These are phyloP conservation scores for Perizoma affinitatum DNA, from an alignment of 2,888 invertebrate genomes.

Conservation along the genomic window DNA sequence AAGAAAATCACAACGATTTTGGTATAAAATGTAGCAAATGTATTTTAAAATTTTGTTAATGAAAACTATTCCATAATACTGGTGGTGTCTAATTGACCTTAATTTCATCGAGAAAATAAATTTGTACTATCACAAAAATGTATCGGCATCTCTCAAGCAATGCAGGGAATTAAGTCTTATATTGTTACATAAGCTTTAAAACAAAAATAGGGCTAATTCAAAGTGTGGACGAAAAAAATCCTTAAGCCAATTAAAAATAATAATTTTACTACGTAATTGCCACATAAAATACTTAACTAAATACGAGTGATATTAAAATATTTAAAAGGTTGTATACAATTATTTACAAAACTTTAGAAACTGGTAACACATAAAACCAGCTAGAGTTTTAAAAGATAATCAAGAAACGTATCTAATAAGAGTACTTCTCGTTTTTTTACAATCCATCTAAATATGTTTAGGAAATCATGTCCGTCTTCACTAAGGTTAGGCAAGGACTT, in stretches of 20 bases:
- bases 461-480: background rate
- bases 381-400: constrained; percentile 41
- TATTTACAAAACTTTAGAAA: constrained; percentile 69
- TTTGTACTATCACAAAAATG: constrained; percentile 78
- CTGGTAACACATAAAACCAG: constrained; percentile 64
- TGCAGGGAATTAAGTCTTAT: constrained; percentile 38
- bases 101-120: constrained; percentile 40
- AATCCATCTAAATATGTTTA: constrained; percentile 17
- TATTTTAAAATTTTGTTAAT: constrained; percentile 16
- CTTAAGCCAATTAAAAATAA: constrained; percentile 41
- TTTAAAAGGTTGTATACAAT: constrained; percentile 59
- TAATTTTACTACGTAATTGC: constrained; percentile 58
- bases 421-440: constrained; percentile 22
- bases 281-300: constrained; percentile 55
- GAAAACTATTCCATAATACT: constrained; percentile 61
- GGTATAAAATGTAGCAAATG: constrained; percentile 47
- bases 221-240: constrained; percentile 48
- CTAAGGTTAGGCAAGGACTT: too few species aligned
- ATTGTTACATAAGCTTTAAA: constrained; percentile 47
- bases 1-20: constrained; percentile 29
- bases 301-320: constrained; percentile 61
- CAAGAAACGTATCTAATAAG: background rate
- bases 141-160: constrained; percentile 24
- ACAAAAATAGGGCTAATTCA: constrained; percentile 64
- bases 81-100: constrained; percentile 56